Conservation (phyloP, 2,797 vertebrate species). For the Pseudochirops cupreus region DNA sequence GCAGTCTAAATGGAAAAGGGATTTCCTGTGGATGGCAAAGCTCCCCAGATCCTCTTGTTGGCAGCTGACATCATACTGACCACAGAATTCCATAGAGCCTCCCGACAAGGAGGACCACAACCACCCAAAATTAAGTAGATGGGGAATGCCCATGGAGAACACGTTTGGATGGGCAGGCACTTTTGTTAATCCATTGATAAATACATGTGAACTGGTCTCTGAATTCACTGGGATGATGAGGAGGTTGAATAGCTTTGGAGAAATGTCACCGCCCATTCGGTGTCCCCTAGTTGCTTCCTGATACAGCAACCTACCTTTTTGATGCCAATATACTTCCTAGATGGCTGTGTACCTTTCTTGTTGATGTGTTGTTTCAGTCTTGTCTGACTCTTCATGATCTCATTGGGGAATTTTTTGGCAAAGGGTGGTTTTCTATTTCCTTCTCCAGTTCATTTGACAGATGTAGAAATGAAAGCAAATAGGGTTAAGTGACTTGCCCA, state of each 20-base stretch:
- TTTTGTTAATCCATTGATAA: background rate
- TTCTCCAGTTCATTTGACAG: background rate
- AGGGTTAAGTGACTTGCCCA: background rate
- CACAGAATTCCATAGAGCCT: background rate
- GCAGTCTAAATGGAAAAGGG: background rate
- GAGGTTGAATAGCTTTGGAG: background rate
- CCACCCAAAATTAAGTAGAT: background rate
- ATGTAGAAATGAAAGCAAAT: background rate
- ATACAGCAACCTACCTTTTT: background rate
- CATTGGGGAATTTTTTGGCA: background rate
- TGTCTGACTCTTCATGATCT: background rate
- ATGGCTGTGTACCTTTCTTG: background rate
- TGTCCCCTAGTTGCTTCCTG: background rate
- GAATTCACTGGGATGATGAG: background rate
- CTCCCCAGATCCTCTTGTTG: background rate
- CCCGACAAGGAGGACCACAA: background rate
- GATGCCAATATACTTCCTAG: background rate
- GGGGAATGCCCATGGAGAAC: background rate
- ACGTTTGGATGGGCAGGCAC: background rate
- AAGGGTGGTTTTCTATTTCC: background rate
- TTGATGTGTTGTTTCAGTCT: background rate
- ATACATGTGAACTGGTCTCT: background rate
- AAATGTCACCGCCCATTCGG: background rate
- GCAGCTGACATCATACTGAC: background rate
- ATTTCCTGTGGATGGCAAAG: background rate